Conservation (phyloP, 2,113 vertebrate species). For the Macheiramphus alcinus region DNA sequence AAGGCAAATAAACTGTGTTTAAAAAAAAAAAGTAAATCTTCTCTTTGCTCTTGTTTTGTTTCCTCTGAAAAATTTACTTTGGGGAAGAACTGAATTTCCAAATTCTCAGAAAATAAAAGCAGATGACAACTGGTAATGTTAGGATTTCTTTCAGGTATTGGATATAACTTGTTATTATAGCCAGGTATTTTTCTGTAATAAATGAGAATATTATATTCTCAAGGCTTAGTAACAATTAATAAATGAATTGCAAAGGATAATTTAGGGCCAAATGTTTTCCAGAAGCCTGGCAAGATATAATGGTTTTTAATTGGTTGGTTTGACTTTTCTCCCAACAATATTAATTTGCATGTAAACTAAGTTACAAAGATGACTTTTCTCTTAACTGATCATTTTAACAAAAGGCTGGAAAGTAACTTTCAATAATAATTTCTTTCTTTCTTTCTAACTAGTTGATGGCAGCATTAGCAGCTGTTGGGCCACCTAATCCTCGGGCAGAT, state of each 20-base stretch:
- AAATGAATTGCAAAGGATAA: neutral
- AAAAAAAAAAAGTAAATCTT: neutral
- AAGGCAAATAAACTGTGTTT: neutral
- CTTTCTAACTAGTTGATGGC: conserved; percentile 84
- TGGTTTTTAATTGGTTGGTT: neutral
- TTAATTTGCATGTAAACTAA: rapidly evolving
- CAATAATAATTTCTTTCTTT: neutral
- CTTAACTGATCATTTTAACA: neutral
- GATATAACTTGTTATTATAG: neutral
- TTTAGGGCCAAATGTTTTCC: neutral
- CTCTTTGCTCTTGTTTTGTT: neutral
- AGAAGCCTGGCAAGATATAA: neutral
- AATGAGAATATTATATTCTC: neutral
- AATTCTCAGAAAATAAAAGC: neutral
- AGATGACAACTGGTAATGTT: neutral
- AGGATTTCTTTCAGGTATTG: neutral
- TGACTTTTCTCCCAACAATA: neutral
- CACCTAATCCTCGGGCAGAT: conserved; percentile 92
- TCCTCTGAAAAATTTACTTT: neutral
- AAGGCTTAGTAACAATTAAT: neutral
- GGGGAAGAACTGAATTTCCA: neutral
- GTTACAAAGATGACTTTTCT: neutral
- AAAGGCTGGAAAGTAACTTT: neutral
- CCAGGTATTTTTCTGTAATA: neutral
- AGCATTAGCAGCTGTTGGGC: conserved; percentile 89